Base-by-base conservation (phyloP, 2,888 invertebrate genomes). In the Brenthis daphne region DNA sequence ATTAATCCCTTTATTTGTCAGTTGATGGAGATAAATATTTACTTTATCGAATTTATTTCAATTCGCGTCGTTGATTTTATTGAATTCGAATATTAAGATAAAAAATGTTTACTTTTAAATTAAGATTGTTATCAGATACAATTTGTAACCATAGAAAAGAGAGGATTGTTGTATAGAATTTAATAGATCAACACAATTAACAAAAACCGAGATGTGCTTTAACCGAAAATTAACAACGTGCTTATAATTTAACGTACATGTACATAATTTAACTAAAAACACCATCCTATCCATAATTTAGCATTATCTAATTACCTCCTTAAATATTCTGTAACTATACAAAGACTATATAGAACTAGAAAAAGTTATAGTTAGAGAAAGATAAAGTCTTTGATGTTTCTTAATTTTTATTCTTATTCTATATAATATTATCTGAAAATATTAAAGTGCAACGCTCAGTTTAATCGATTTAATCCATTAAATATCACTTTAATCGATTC, bases 1-100 rank as follows among this genome's bases (percentile, higher is more conserved):
- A 63, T 63, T 53, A 63, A 63, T 63, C 63, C 63, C 63, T 63
- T 63, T 37, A 53, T 63, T 63, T 63, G 63, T 53, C 63, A 63
- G 51, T 43, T 51, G 63, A 53, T 51, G 51, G 61, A 63, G 63
- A 63, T 63, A 63, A 63, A 63, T 53, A 63, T 53, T 53, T 63
- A 51, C 63, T 63, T 53, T 63, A 63, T 53, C 37, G 63, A 63
- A 63, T 63, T 63, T 63, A 37, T 16, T 53, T 37, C 53, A 20
- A 63, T 53, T 51, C 37, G 3, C 37, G 53, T 53, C 53, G 51
- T 37, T 53, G 53, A 20, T 37, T 13, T 53, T 37, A 63, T 51
- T 53, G 37, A 63, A 63, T 53, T 16, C 51, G 51, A 13, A 53
- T 53, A 53, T 43, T 53, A 8, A 51, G 16, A 63, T 37, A 53